These are phyloP conservation scores for Sylvia borin DNA, from an alignment of 2,797 vertebrate genomes.

Conservation along the genomic window DNA sequence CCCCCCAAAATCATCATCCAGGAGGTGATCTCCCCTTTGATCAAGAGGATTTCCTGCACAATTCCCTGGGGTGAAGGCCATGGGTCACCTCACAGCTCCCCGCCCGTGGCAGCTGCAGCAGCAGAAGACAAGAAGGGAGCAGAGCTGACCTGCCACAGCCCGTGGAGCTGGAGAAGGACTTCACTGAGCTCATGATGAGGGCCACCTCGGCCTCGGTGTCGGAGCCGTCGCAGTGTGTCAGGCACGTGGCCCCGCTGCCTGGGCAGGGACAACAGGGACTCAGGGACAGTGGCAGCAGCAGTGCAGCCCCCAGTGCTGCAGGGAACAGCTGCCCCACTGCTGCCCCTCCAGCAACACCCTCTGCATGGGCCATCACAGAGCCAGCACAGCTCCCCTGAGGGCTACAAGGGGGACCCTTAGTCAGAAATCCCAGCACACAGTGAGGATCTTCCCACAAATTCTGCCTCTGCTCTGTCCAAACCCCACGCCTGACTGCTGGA, in stretches of 20 bases:
- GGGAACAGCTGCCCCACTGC: too few relatives aligned
- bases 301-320: too few relatives aligned
- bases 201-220: slow-evolving; percentile 88
- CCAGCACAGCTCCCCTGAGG: accelerated
- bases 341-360: too few relatives aligned
- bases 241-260: slow-evolving; percentile 92
- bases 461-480: neutral
- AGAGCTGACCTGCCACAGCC: slow-evolving; percentile 85
- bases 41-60: neutral
- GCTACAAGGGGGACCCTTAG: accelerated
- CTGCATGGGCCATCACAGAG: accelerated
- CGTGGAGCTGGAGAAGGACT: slow-evolving; percentile 75
- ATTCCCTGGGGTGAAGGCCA: neutral
- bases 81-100: neutral
- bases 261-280: neutral
- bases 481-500: neutral
- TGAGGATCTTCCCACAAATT: neutral
- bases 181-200: slow-evolving; percentile 83
- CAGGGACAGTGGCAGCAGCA: neutral
- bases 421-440: neutral
- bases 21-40: neutral
- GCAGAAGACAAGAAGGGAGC: neutral
- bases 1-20: neutral
- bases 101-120: neutral
- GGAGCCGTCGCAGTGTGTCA: slow-evolving; percentile 92